These are phyloP conservation scores for Aplidium turbinatum DNA, from an alignment of 23 tunicate species.

Conservation along the genomic window DNA sequence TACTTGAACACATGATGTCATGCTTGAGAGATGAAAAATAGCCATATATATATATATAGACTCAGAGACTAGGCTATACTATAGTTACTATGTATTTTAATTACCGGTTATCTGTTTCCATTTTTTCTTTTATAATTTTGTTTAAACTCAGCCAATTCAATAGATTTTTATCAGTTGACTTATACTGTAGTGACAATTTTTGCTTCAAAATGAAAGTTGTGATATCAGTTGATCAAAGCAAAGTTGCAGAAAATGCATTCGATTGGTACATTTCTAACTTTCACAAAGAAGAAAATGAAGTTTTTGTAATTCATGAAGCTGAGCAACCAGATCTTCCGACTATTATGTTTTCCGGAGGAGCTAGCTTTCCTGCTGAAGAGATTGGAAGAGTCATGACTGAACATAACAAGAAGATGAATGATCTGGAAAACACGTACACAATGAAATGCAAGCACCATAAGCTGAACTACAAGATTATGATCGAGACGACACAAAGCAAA, in stretches of 20 bases:
- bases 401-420: constrained; percentile 28
- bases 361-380: constrained; percentile 33
- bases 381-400: constrained; percentile 32
- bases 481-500: constrained; percentile 9
- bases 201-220: constrained; percentile 52
- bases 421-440: constrained; percentile 25
- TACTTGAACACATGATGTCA: too few species aligned
- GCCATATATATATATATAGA: too few species aligned
- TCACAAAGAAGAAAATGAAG: constrained; percentile 54
- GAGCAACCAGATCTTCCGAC: constrained; percentile 64
- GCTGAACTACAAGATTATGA: background rate
- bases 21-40: too few species aligned
- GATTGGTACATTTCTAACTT: constrained; percentile 48
- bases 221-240: constrained; percentile 75
- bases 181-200: constrained; percentile 1
- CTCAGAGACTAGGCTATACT: too few species aligned
- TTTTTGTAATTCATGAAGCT: constrained; percentile 29
- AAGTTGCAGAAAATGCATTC: constrained; percentile 54
- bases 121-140: constrained; percentile 2
- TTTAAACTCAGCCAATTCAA: too few species aligned
- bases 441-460: constrained; percentile 11
- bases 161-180: too few species aligned
- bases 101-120: too few species aligned
- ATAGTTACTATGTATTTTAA: too few species aligned
- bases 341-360: constrained; percentile 22